Percentiles rank a stretch among this genome's conserved stretches.
These are phyloP conservation scores for Panthera tigris DNA, from an alignment of 2,113 vertebrate species.

Conservation along the genomic window DNA sequence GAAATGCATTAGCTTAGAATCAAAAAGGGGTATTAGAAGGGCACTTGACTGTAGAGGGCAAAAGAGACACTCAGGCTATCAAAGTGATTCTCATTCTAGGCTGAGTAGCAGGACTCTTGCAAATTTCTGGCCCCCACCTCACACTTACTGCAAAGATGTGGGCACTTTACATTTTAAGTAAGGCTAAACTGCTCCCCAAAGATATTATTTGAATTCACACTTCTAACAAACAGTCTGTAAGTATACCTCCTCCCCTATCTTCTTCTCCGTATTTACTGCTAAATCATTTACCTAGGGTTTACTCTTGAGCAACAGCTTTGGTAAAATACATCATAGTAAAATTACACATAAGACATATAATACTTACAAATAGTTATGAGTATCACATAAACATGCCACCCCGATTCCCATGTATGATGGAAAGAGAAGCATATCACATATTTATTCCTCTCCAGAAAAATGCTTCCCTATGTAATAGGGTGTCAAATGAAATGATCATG, in stretches of 20 bases:
- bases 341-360: background rate
- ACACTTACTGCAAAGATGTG: background rate
- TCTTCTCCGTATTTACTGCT: background rate
- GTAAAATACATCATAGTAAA: constrained; percentile 14
- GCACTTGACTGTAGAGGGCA: background rate
- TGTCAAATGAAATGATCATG: background rate
- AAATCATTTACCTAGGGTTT: background rate
- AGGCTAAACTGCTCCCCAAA: background rate
- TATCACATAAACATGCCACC: background rate
- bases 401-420: background rate
- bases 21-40: background rate
- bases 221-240: background rate
- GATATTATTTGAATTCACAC: background rate
- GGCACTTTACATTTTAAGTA: background rate
- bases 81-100: background rate
- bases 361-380: background rate
- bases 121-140: background rate
- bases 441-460: constrained; percentile 21
- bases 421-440: background rate
- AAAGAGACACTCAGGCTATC: background rate
- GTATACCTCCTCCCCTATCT: background rate
- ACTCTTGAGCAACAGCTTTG: background rate
- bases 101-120: background rate
- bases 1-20: constrained; percentile 20
- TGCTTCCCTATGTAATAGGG: background rate